phyloP scores from a whole-genome alignment of 2,113 vertebrate species.

The Oncorhynchus masou region DNA sequence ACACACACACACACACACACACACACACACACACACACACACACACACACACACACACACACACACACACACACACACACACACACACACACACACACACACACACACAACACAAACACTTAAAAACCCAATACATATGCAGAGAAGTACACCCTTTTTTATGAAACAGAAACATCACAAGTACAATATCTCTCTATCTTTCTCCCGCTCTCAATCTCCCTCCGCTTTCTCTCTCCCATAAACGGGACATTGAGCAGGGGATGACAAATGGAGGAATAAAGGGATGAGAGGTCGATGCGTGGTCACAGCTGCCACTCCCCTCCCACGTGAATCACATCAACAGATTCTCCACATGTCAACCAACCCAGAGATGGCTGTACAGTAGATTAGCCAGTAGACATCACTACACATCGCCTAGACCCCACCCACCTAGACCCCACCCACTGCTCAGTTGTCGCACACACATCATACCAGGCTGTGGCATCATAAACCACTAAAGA shows the following conservation, averaged over 20 bases:
- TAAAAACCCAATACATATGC: too few species aligned
- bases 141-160: too few species aligned
- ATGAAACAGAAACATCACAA: too few species aligned
- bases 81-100: too few species aligned
- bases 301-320: slow-evolving; percentile 9
- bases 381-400: slow-evolving; percentile 15
- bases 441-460: slow-evolving; percentile 23
- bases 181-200: neutral
- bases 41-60: too few species aligned
- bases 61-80: too few species aligned
- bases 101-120: too few species aligned
- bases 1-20: too few species aligned
- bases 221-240: neutral
- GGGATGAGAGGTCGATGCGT: neutral
- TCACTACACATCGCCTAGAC: neutral
- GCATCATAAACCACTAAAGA: slow-evolving; percentile 28
- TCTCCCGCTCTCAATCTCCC: too few species aligned
- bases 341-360: slow-evolving; percentile 39
- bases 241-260: slow-evolving; percentile 2
- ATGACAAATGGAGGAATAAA: neutral
- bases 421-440: neutral
- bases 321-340: neutral
- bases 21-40: too few species aligned
- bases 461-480: slow-evolving; percentile 27
- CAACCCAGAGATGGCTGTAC: slow-evolving; percentile 10